Percentiles rank a stretch among this genome's conserved stretches.
These are phyloP conservation scores for Chunga burmeisteri DNA, from an alignment of 2,113 vertebrate genomes.

Conservation along the genomic window DNA sequence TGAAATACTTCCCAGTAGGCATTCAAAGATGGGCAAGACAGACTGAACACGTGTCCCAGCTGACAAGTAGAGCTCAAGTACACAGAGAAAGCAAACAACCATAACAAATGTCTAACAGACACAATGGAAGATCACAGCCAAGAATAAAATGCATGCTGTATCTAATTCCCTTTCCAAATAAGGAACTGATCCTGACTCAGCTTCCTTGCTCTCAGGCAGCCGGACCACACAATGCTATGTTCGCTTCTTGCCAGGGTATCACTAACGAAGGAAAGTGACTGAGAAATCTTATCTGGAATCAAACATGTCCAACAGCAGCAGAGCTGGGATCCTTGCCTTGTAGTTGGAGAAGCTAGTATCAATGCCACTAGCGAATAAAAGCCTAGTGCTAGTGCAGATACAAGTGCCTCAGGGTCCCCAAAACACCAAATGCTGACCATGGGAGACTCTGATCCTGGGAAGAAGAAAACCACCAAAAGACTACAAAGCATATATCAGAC, in stretches of 20 bases:
- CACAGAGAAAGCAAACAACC: neutral
- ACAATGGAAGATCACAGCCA: slow-evolving; percentile 29
- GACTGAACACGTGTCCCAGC: neutral
- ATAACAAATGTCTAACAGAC: neutral
- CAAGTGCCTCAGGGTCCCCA: neutral
- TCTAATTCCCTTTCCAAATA: neutral
- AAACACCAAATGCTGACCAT: neutral
- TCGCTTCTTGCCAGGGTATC: neutral
- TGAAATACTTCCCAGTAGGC: neutral
- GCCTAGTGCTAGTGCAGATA: neutral
- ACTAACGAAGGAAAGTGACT: neutral
- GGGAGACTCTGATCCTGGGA: neutral
- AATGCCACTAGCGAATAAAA: neutral
- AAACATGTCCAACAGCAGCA: neutral
- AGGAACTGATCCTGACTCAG: neutral
- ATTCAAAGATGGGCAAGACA: neutral
- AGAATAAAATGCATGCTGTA: neutral
- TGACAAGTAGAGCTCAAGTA: neutral
- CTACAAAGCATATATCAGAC: neutral
- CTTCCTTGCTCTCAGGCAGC: neutral
- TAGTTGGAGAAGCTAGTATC: neutral
- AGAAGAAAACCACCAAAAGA: neutral
- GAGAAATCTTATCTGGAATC: slow-evolving; percentile 28
- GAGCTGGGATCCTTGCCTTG: neutral
- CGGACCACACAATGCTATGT: neutral